A percentile compares a stretch with the other conserved stretches of the same genome.
phyloP scores from a whole-genome alignment of 2,888 invertebrate genomes.

The Drosophila hawaiiensis region DNA sequence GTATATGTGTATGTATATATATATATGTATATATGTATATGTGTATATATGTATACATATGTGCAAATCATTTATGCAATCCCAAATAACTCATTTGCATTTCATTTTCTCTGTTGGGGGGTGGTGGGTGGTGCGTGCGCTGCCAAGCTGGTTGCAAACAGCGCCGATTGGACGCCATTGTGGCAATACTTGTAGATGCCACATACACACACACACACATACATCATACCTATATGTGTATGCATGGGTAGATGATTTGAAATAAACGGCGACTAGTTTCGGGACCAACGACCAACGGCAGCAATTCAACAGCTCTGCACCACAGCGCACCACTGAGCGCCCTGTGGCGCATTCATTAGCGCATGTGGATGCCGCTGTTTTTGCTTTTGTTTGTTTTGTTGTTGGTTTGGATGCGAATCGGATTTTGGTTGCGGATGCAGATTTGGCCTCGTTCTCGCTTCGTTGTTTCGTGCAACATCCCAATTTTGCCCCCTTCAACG shows the following conservation, averaged over 20 bases:
- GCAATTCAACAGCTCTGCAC: conserved; percentile 53
- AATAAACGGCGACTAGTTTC: conserved; percentile 66
- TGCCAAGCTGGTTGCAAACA: conserved; percentile 31
- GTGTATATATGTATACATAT: background rate
- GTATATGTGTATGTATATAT: background rate
- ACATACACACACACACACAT: conserved; percentile 17
- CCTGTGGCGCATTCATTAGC: conserved; percentile 69
- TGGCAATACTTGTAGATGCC: conserved; percentile 48
- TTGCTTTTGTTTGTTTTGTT: background rate
- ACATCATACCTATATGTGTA: background rate
- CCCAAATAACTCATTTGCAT: conserved; percentile 31
- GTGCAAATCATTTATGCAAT: conserved; percentile 8
- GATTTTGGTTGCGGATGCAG: conserved; percentile 43
- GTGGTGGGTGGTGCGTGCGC: conserved; percentile 27
- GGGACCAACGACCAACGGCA: conserved; percentile 57
- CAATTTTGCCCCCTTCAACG: conserved; percentile 2
- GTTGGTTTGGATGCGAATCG: conserved; percentile 30
- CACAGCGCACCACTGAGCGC: conserved; percentile 13
- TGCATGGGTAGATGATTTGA: conserved; percentile 49
- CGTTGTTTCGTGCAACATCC: conserved; percentile 57
- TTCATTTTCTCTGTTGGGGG: conserved; percentile 2
- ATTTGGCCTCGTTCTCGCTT: conserved; percentile 62
- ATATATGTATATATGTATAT: background rate
- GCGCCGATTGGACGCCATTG: conserved; percentile 75
- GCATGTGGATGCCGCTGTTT: conserved; percentile 40